phyloP scores from a whole-genome alignment of 2,113 vertebrate species.

The Tichodroma muraria region DNA sequence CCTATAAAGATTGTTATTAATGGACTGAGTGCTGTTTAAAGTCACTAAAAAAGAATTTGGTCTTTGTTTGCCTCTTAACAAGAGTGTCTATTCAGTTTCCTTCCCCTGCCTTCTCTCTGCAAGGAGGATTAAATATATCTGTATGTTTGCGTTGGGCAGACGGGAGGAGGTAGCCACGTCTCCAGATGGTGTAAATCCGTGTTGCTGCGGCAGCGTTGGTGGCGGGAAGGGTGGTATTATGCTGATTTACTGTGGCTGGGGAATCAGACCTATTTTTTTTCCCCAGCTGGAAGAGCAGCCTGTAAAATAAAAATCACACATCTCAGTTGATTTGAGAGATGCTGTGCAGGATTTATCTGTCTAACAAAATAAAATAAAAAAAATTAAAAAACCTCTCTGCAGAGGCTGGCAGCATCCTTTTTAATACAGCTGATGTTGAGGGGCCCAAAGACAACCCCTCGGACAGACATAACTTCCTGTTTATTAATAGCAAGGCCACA shows the following conservation, averaged over 20 bases:
- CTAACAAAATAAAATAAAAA: not conserved
- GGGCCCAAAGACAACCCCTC: not conserved
- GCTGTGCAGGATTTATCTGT: not conserved
- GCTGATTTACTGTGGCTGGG: not conserved
- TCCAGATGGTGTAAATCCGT: not conserved
- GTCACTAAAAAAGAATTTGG: not conserved
- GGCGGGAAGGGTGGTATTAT: not conserved
- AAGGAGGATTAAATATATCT: not conserved
- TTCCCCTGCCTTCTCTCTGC: not conserved
- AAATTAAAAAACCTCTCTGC: not conserved
- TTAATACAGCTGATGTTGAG: not conserved
- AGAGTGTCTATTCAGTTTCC: not conserved
- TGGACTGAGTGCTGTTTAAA: not conserved
- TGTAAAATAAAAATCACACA: conserved; percentile 12
- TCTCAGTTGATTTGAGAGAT: not conserved
- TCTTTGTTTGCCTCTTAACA: not conserved
- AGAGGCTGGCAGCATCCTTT: not conserved
- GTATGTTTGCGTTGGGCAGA: not conserved
- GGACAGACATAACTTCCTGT: not conserved
- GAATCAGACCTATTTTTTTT: not conserved
- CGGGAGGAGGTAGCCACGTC: not conserved
- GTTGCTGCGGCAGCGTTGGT: not conserved
- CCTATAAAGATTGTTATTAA: not conserved
- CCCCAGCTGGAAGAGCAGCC: not conserved
- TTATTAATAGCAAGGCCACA: not conserved